These are phyloP conservation scores for Lasioglossum oenotherae DNA, from an alignment of 2,888 invertebrate species.

Conservation along the genomic window DNA sequence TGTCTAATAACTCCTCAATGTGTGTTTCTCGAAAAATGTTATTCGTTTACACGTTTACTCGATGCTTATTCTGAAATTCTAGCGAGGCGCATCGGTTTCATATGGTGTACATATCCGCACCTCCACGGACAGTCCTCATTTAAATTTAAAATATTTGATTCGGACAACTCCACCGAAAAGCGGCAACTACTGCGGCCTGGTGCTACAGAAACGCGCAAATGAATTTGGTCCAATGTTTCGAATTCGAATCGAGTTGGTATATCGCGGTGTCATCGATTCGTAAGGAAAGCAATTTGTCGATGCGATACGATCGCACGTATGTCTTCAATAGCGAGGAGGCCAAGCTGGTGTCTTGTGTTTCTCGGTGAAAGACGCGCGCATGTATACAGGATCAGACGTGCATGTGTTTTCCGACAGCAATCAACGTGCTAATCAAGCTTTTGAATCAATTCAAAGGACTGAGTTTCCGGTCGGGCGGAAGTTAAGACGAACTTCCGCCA, in stretches of 20 bases:
- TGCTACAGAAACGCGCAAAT: neutral
- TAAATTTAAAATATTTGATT: slow-evolving; percentile 10
- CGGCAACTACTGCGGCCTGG: neutral
- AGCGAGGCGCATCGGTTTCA: neutral
- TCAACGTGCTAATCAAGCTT: slow-evolving; percentile 54
- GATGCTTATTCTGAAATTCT: neutral
- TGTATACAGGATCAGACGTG: neutral
- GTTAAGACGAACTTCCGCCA: slow-evolving; percentile 40
- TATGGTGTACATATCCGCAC: neutral
- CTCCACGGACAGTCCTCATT: neutral
- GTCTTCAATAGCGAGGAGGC: slow-evolving; percentile 30
- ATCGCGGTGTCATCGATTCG: slow-evolving; percentile 32
- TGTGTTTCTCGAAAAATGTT: neutral
- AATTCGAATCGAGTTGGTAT: slow-evolving; percentile 9
- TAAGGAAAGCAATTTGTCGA: slow-evolving; percentile 45
- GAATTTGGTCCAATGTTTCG: slow-evolving; percentile 18
- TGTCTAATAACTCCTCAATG: neutral
- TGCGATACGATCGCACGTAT: slow-evolving; percentile 22
- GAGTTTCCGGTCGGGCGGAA: slow-evolving; percentile 27
- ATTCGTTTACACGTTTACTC: neutral
- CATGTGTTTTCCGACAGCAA: slow-evolving; percentile 18
- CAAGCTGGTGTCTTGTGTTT: slow-evolving; percentile 1
- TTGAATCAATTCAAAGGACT: slow-evolving; percentile 51
- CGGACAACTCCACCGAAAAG: neutral
- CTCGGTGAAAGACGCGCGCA: neutral